A percentile compares a stretch with the other conserved stretches of the same genome.
phyloP scores from a whole-genome alignment of 2,113 vertebrate species.

The Meleagris gallopavo region DNA sequence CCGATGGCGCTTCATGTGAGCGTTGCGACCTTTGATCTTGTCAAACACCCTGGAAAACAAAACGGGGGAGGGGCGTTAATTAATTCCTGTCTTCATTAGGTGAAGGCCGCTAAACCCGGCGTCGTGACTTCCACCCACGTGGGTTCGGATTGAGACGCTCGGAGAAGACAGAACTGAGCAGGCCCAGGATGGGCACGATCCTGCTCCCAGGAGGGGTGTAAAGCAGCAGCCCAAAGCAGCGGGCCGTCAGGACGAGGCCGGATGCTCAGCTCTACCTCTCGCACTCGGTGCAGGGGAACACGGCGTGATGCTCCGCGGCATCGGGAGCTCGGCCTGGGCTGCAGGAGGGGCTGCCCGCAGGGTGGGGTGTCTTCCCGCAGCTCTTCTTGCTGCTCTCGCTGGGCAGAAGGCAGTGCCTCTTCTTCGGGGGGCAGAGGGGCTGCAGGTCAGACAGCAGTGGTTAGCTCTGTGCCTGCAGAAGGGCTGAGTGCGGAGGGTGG shows the following conservation, averaged over 20 bases:
- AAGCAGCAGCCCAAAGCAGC: background rate
- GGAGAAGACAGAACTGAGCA: no score
- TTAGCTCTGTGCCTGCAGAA: no score
- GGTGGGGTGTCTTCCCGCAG: background rate
- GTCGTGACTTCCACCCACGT: accelerated
- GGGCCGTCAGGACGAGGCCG: background rate
- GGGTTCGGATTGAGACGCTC: no score
- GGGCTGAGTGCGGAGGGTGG: no score
- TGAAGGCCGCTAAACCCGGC: background rate
- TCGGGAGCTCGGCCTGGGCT: background rate
- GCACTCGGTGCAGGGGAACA: conserved; percentile 74
- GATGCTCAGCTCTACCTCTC: conserved; percentile 49
- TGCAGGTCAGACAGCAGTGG: background rate
- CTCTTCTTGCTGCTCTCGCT: conserved; percentile 38
- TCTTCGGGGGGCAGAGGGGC: conserved; percentile 8
- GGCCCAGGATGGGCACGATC: no score
- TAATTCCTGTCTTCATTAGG: no score
- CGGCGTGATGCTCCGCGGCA: background rate
- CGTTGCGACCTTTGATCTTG: conserved; percentile 78
- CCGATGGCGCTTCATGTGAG: conserved; percentile 80
- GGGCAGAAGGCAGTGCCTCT: background rate
- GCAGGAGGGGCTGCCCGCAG: background rate
- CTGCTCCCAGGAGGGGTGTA: background rate
- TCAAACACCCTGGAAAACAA: conserved; percentile 57
- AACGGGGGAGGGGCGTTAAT: no score